Evolutionary conservation across 92 coral and sea anemone genomes (phyloP).

Genomic region (Epizoanthus scotinus): DNA sequence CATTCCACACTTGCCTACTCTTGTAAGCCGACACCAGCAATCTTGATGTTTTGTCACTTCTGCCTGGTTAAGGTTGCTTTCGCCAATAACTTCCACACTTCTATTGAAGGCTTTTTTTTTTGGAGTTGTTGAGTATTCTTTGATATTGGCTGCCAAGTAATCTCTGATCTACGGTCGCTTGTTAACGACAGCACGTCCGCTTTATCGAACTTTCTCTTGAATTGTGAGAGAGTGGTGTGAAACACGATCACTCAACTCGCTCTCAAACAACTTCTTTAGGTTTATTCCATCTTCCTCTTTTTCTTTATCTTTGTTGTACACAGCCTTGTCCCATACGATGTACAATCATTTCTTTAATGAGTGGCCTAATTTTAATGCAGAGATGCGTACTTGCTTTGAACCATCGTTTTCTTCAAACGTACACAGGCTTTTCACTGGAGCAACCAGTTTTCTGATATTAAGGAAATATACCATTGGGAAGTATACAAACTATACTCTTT

Average conservation of each 20-base stretch:
- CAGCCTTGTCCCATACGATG: conserved; percentile 46
- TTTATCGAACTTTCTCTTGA: conserved; percentile 23
- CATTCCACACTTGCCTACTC: background rate
- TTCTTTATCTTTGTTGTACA: conserved; percentile 34
- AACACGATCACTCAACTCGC: conserved; percentile 52
- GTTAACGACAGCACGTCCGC: conserved; percentile 15
- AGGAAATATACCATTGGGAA: too few species aligned
- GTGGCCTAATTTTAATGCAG: too few species aligned
- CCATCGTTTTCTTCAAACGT: too few species aligned
- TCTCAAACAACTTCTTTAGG: conserved; percentile 41
- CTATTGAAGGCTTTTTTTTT: background rate
- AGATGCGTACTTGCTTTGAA: too few species aligned
- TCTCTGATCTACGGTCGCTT: background rate
- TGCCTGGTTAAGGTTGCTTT: background rate
- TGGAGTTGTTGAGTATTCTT: background rate
- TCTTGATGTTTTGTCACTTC: conserved; percentile 20
- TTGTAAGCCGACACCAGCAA: background rate
- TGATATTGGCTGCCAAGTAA: background rate
- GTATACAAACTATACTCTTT: too few species aligned
- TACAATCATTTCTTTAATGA: too few species aligned
- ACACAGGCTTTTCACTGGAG: too few species aligned
- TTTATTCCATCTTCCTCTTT: conserved; percentile 37
- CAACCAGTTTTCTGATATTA: too few species aligned
- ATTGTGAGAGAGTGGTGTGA: conserved; percentile 53
- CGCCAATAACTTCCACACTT: background rate